Evolutionary conservation across 2,113 vertebrate species (phyloP).

Genomic region (Macrotus californicus): DNA sequence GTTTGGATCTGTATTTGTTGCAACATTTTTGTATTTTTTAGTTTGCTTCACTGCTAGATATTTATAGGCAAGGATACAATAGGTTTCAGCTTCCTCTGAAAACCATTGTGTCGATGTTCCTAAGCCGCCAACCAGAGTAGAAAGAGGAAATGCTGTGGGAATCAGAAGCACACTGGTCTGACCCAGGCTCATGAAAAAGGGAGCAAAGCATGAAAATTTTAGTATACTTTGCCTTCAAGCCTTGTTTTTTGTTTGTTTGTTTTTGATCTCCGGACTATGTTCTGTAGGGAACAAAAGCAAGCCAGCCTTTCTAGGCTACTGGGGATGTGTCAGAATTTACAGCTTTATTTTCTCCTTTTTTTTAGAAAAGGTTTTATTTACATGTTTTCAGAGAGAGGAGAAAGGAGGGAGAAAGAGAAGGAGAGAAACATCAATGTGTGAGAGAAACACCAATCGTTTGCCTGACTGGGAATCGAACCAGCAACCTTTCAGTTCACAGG

Average conservation of each 20-base stretch:
- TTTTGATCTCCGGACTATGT: background rate
- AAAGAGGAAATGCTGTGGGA: slow-evolving; percentile 44
- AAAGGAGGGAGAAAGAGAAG: too few relatives aligned
- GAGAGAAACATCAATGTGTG: too few relatives aligned
- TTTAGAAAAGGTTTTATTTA: too few relatives aligned
- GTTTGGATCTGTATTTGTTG: slow-evolving; percentile 20
- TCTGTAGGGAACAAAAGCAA: background rate
- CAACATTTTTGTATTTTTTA: slow-evolving; percentile 28
- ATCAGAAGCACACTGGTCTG: slow-evolving; percentile 29
- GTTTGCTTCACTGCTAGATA: slow-evolving; percentile 3
- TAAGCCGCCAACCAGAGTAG: background rate
- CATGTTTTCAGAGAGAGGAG: too few relatives aligned
- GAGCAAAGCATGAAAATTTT: slow-evolving; percentile 11
- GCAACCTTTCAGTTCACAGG: too few relatives aligned
- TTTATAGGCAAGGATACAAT: slow-evolving; percentile 39
- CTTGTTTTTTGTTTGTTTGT: background rate
- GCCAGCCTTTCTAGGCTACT: background rate
- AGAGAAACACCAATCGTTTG: too few relatives aligned
- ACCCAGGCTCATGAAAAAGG: background rate
- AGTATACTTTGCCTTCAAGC: background rate
- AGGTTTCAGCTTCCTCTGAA: slow-evolving; percentile 30
- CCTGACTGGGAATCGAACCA: too few relatives aligned
- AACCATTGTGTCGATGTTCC: slow-evolving; percentile 30
- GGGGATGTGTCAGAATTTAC: background rate
- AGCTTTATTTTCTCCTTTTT: slow-evolving; percentile 7